Conservation (phyloP, 2,888 invertebrate species). For the Pheosia gnoma region DNA sequence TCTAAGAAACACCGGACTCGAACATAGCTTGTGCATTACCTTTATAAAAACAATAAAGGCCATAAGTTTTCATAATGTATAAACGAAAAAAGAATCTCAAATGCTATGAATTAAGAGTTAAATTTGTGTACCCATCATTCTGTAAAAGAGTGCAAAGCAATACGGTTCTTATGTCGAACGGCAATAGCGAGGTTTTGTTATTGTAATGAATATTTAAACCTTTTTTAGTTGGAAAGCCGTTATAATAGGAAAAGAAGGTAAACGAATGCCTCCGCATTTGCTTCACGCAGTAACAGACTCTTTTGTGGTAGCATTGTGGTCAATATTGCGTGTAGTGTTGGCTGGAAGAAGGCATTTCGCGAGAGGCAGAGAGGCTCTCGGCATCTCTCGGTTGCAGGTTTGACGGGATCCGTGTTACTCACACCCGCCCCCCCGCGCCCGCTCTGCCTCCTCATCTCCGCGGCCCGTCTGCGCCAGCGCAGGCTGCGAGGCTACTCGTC, state of each 20-base stretch:
- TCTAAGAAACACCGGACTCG: conserved; percentile 65
- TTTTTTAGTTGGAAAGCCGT: conserved; percentile 57
- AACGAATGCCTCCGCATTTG: conserved; percentile 28
- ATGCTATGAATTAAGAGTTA: not conserved
- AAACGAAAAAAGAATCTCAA: conserved; percentile 29
- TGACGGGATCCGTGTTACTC: conserved; percentile 82
- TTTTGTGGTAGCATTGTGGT: conserved; percentile 22
- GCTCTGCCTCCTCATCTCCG: conserved; percentile 34
- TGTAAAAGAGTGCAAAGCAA: conserved; percentile 53
- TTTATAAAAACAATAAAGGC: conserved; percentile 39
- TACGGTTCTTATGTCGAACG: conserved; percentile 66
- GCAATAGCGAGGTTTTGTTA: conserved; percentile 65
- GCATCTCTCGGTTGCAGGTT: conserved; percentile 69
- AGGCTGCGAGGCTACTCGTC: conserved; percentile 48
- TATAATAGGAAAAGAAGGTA: conserved; percentile 67
- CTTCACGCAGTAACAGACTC: conserved; percentile 27
- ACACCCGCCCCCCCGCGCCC: conserved; percentile 45
- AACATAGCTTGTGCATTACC: conserved; percentile 72
- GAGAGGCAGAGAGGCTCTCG: conserved; percentile 59
- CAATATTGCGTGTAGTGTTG: conserved; percentile 30
- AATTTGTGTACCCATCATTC: conserved; percentile 17
- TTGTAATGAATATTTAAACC: conserved; percentile 63
- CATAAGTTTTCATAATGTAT: conserved; percentile 29
- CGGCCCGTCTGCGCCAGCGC: conserved; percentile 58
- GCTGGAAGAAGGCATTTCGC: conserved; percentile 65